phyloP scores from a whole-genome alignment of 92 coral and sea anemone species.

The Montipora capitata region DNA sequence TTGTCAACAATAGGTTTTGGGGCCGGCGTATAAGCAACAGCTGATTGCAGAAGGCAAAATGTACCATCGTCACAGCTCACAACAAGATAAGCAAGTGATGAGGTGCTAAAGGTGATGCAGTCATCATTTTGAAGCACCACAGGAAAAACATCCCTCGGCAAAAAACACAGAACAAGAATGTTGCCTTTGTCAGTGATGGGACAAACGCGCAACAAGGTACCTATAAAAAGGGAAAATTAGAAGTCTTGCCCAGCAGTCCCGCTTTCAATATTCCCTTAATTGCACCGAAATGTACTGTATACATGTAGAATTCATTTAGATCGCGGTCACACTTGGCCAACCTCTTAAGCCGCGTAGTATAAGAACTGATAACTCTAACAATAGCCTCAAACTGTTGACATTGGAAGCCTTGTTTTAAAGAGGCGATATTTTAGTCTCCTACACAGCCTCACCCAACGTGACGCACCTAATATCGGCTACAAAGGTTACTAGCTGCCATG shows the following conservation, averaged over 20 bases:
- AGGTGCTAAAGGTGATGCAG: slow-evolving; percentile 27
- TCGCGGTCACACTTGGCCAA: too few species aligned
- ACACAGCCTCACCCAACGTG: too few species aligned
- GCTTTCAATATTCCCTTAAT: background rate
- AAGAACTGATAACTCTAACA: too few species aligned
- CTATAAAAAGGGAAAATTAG: slow-evolving; percentile 26
- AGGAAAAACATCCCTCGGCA: slow-evolving; percentile 74
- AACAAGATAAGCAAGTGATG: slow-evolving; percentile 77
- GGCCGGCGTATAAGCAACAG: slow-evolving; percentile 75
- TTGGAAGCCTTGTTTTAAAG: too few species aligned
- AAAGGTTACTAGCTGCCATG: too few species aligned
- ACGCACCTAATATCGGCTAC: too few species aligned
- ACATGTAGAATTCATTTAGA: too few species aligned
- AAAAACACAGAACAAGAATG: slow-evolving; percentile 77
- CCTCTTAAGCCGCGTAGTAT: too few species aligned
- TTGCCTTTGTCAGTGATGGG: slow-evolving; percentile 74
- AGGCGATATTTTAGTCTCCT: too few species aligned
- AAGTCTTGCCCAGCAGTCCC: background rate
- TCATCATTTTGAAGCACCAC: slow-evolving; percentile 57
- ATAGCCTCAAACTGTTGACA: too few species aligned
- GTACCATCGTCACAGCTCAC: slow-evolving; percentile 91
- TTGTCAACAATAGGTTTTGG: slow-evolving; percentile 76
- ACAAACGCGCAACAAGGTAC: slow-evolving; percentile 74
- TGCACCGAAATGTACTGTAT: too few species aligned
- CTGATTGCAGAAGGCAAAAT: slow-evolving; percentile 84